These are phyloP conservation scores for Eclectus roratus DNA, from an alignment of 2,113 vertebrate species.

Conservation along the genomic window DNA sequence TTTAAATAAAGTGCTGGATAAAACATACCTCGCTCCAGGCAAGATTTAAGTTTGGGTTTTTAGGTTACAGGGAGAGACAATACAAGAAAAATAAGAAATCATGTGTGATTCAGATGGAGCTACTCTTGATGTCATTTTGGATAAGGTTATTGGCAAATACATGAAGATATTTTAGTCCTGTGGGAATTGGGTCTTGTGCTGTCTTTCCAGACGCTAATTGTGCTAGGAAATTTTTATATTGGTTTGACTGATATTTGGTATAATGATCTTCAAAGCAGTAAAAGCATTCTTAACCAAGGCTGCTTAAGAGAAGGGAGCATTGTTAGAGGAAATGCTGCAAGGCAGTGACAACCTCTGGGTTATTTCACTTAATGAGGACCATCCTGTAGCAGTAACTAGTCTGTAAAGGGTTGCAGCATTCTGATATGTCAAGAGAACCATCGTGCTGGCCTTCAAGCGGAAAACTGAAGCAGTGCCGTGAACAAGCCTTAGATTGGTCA, in stretches of 20 bases:
- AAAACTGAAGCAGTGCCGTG: neutral
- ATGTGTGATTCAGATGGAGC: neutral
- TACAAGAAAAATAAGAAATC: neutral
- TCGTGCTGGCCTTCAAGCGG: neutral
- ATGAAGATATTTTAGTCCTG: neutral
- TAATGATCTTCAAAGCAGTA: conserved; percentile 47
- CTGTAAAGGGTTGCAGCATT: neutral
- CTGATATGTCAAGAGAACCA: neutral
- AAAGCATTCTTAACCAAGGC: neutral
- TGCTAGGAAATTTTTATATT: conserved; percentile 1
- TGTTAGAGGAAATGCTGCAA: neutral
- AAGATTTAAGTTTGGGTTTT: conserved; percentile 3
- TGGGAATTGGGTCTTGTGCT: neutral
- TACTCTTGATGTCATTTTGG: neutral
- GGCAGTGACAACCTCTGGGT: neutral
- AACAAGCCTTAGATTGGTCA: neutral
- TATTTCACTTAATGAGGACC: conserved; percentile 40
- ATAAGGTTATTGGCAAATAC: conserved; percentile 1
- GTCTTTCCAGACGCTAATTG: neutral
- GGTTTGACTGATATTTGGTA: conserved; percentile 53
- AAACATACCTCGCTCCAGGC: neutral
- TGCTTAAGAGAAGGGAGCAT: neutral
- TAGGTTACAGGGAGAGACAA: neutral
- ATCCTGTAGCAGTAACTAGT: neutral
- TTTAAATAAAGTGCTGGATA: neutral